A percentile compares a stretch with the other conserved stretches of the same genome.
These are phyloP conservation scores for Harpagus bidentatus DNA, from an alignment of 2,113 vertebrate genomes.

Conservation along the genomic window DNA sequence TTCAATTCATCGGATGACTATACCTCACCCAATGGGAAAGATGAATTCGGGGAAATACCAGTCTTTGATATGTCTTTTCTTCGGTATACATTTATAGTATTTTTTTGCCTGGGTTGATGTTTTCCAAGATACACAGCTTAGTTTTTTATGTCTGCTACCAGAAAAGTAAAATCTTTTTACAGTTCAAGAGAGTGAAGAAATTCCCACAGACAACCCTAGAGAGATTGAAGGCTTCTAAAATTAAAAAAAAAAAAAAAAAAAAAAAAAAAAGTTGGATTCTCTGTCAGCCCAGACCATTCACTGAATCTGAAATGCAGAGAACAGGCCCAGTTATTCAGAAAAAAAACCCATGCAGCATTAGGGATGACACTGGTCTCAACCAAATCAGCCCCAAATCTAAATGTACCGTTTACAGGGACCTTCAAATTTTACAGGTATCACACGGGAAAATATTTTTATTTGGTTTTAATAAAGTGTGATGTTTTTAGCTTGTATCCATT, in stretches of 20 bases:
- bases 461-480: neutral
- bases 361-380: neutral
- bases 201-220: neutral
- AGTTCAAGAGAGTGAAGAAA: neutral
- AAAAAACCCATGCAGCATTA: neutral
- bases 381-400: neutral
- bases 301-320: neutral
- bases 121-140: neutral
- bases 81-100: neutral
- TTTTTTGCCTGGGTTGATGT: neutral
- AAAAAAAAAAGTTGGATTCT: neutral
- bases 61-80: neutral
- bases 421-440: neutral
- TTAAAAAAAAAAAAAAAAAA: neutral
- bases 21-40: neutral
- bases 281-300: neutral
- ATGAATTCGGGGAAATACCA: neutral
- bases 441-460: neutral
- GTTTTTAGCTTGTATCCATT: neutral
- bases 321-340: neutral
- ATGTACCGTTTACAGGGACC: neutral
- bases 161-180: neutral
- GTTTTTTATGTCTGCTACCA: neutral
- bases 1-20: neutral
- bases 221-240: neutral